Evolutionary conservation across 2,113 vertebrate species (phyloP).

Genomic region (Triplophysa siluroides): DNA sequence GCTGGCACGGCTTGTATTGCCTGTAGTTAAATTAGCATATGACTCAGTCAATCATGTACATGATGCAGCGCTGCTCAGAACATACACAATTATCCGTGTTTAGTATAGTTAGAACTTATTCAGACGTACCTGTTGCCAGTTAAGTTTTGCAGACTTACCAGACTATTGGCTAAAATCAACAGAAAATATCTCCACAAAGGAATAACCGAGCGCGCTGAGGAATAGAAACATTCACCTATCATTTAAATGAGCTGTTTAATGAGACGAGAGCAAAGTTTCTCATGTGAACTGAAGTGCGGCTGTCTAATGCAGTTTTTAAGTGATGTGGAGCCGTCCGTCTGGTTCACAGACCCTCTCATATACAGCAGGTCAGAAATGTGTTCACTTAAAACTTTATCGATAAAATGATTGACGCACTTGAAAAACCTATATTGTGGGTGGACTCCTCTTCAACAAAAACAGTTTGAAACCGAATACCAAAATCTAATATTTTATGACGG

Average conservation of each 20-base stretch:
- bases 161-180: conserved; percentile 31
- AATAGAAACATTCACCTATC: conserved; percentile 6
- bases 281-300: no score
- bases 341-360: no score
- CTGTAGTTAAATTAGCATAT: conserved; percentile 49
- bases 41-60: conserved; percentile 41
- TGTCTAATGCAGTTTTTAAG: no score
- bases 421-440: no score
- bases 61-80: conserved; percentile 1
- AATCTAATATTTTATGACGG: no score
- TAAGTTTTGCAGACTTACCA: conserved; percentile 20
- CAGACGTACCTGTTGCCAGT: neutral
- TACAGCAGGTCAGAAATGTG: no score
- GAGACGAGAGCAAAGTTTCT: neutral
- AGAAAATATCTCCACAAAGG: conserved; percentile 9
- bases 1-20: conserved; percentile 40
- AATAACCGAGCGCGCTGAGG: neutral
- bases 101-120: neutral
- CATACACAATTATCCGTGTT: neutral
- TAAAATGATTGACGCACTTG: no score
- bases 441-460: no score
- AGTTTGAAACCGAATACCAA: no score
- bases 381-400: no score
- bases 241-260: neutral
- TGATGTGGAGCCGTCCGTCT: no score